Conservation (phyloP, 2,888 invertebrate genomes). For the Epinotia ramella region DNA sequence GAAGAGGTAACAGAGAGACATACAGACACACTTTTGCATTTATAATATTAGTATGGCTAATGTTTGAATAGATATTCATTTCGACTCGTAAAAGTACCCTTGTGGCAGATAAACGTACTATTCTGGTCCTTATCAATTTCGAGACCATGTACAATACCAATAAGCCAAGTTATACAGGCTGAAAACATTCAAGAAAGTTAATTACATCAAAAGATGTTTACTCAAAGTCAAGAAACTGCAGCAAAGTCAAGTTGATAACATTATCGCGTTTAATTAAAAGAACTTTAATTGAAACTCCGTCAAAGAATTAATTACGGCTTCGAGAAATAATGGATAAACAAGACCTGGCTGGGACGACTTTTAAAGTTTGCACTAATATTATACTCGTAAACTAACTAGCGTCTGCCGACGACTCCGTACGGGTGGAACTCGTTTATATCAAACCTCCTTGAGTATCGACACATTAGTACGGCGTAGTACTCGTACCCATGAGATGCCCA, state of each 20-base stretch:
- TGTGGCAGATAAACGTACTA: no score
- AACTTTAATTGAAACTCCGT: conserved; percentile 7
- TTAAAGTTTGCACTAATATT: background rate
- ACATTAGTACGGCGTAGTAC: no score
- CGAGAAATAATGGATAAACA: background rate
- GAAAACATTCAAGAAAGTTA: conserved; percentile 6
- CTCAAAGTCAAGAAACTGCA: background rate
- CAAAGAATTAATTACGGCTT: conserved; percentile 6
- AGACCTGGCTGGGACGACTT: background rate
- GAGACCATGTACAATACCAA: background rate
- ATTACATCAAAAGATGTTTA: background rate
- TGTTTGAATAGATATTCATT: no score
- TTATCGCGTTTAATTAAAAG: conserved; percentile 19
- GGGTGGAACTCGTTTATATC: no score
- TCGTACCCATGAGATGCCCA: no score
- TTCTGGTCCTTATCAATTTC: background rate
- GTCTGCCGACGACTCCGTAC: no score
- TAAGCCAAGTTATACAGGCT: background rate
- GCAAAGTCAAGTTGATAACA: conserved; percentile 4
- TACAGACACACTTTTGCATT: no score
- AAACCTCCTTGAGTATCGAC: no score
- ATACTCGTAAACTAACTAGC: background rate
- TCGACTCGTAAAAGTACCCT: no score
- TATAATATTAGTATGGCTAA: no score
- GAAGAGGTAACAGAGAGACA: no score